Evolutionary conservation across 2,888 invertebrate species (phyloP).

Genomic region (Aleiodes testaceus): DNA sequence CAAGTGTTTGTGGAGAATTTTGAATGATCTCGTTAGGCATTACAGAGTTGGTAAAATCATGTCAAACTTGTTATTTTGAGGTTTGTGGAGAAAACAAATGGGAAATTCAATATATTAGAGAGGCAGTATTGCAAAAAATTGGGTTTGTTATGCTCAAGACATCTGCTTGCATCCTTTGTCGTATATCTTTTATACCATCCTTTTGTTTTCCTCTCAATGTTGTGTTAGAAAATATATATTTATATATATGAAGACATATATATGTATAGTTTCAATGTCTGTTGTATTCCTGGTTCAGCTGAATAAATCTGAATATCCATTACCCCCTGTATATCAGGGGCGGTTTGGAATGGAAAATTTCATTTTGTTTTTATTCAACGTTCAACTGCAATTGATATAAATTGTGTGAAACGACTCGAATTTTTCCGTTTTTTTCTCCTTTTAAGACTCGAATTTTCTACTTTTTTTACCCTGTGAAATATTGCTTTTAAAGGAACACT

Average conservation of each 20-base stretch:
- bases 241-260: conserved; percentile 15
- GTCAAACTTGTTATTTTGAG: background rate
- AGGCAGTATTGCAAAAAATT: conserved; percentile 39
- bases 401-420: too few species aligned
- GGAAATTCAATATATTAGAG: background rate
- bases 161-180: conserved; percentile 57
- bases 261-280: conserved; percentile 34
- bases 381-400: too few species aligned
- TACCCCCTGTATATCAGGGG: background rate
- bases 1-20: too few species aligned
- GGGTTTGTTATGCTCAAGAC: conserved; percentile 60
- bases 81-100: background rate
- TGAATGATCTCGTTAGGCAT: background rate
- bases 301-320: conserved; percentile 61
- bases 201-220: conserved; percentile 55
- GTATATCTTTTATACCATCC: conserved; percentile 59
- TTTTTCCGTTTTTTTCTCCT: too few species aligned
- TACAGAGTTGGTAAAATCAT: background rate
- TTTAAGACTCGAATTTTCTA: too few species aligned
- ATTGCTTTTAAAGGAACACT: too few species aligned
- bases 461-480: too few species aligned
- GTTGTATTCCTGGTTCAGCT: conserved; percentile 54
- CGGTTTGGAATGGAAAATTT: too few species aligned
- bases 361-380: too few species aligned
- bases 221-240: too few species aligned